Evolutionary conservation across 2,888 invertebrate species (phyloP).

Genomic region (Diaperis boleti): DNA sequence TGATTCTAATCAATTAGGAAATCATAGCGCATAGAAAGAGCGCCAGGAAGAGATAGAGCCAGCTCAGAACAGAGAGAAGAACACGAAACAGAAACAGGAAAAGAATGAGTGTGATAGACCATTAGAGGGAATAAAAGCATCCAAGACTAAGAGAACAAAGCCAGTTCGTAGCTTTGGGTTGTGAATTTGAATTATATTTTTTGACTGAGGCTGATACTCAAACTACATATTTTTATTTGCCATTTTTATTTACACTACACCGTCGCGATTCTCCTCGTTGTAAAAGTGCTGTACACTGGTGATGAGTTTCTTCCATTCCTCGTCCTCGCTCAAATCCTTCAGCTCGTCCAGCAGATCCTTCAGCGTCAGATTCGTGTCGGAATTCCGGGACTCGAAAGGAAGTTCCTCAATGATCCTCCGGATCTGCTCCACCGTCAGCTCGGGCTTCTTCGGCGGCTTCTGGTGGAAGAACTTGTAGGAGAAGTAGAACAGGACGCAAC

Average conservation of each 20-base stretch:
- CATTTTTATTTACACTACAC: neutral
- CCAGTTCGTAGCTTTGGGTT: too few relatives aligned
- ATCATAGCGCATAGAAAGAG: too few relatives aligned
- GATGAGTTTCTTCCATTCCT: slow-evolving; percentile 59
- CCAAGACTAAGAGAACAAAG: too few relatives aligned
- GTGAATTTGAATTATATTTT: too few relatives aligned
- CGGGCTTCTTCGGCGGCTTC: slow-evolving; percentile 28
- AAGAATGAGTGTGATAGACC: too few relatives aligned
- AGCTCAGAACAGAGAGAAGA: too few relatives aligned
- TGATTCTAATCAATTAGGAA: too few relatives aligned
- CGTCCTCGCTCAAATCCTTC: slow-evolving; percentile 57
- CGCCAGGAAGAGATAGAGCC: too few relatives aligned
- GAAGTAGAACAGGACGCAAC: slow-evolving; percentile 10
- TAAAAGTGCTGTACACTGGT: slow-evolving; percentile 56
- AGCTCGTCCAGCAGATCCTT: slow-evolving; percentile 57
- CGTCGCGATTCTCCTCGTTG: slow-evolving; percentile 39
- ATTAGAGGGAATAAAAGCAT: too few relatives aligned
- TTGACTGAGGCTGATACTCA: too few relatives aligned
- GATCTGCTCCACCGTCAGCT: slow-evolving; percentile 54
- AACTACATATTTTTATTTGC: slow-evolving; percentile 2
- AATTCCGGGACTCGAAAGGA: slow-evolving; percentile 52
- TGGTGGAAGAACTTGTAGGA: slow-evolving; percentile 14
- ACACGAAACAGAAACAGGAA: too few relatives aligned
- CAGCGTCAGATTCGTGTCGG: slow-evolving; percentile 52
- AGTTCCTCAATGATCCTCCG: slow-evolving; percentile 57